Base-by-base conservation (phyloP, 2,797 vertebrate genomes). In the Limnodromus scolopaceus region DNA sequence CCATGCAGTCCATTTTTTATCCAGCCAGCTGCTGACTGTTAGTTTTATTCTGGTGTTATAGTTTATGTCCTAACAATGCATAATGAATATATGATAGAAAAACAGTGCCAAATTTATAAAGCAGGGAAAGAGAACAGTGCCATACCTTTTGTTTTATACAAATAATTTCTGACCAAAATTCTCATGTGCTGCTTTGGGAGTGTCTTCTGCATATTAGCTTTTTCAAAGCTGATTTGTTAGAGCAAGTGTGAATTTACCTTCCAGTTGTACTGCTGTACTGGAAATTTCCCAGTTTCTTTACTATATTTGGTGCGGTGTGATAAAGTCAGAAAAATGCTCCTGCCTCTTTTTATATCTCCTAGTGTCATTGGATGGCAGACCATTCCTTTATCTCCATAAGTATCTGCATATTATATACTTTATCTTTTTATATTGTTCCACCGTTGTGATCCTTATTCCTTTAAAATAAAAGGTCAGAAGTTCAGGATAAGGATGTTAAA, bases 281-380 rank as follows among this genome's bases (percentile, higher is more conserved):
- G 18, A 49, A 7, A 4, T 71, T 85, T 48, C 32, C 8, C 13
- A 15, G 8, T 3, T 43, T 54, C 57, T 78, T 55, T 58, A 14
- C 16, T 1, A 0, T 30, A 39, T 6, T 22, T 54, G 16, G 2
- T 55, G 2, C 17, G 8, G 24, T 46, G 11, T 15, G 22, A 55
- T 55, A 39, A 53, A 76, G 28, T 32, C 14, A 72, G 25, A 54
- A 89, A 48, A 75, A 81, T 19, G 6, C 6, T 77, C 8, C 48
- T 38, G 6, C 27, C 1, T 46, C 28, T 46, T 61, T 85, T 74
- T 57, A 2, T 60, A 1, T 68, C 3, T 76, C 34, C 57, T 30
- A 13, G 14, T 54, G 20, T 61, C 39, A 22, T 0, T 66, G 32
- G 11, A 18, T 54, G 24, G 19, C 17, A 63, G 25, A 11, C 43